Evolutionary conservation across 2,797 vertebrate genomes (phyloP).

Genomic region (Sarcophilus harrisii): DNA sequence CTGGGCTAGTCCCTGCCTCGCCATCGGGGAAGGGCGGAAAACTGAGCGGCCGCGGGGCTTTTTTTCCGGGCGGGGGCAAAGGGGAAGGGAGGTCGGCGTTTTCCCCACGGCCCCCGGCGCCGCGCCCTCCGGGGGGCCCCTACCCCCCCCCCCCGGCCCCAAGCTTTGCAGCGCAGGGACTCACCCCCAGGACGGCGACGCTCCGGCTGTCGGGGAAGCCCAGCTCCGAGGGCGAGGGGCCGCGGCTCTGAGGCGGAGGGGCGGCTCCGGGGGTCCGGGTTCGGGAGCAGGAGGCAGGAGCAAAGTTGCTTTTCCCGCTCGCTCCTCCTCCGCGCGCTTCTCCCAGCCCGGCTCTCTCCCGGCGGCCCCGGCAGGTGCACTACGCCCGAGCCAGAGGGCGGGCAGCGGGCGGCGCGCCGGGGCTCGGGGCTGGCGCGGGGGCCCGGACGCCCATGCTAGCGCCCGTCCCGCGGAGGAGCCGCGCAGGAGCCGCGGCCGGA

Average conservation of each 20-base stretch:
- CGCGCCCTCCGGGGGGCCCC: too few species aligned
- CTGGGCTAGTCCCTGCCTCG: conserved; percentile 77
- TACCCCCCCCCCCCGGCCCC: too few species aligned
- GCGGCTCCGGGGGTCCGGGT: too few species aligned
- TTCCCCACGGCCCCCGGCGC: too few species aligned
- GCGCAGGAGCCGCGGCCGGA: too few species aligned
- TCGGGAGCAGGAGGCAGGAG: too few species aligned
- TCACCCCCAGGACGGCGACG: too few species aligned
- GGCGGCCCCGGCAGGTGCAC: neutral
- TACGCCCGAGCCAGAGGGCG: conserved; percentile 75
- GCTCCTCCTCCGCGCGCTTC: neutral
- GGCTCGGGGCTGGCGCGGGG: conserved; percentile 86
- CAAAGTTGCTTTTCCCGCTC: too few species aligned
- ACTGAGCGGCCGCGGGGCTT: conserved; percentile 52
- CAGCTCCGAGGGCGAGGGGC: too few species aligned
- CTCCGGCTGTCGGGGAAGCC: too few species aligned
- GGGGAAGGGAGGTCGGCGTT: neutral
- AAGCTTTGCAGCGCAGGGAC: too few species aligned
- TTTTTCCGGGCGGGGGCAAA: conserved; percentile 1
- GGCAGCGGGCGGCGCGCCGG: conserved; percentile 88
- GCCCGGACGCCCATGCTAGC: conserved; percentile 88
- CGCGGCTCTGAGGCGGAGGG: too few species aligned
- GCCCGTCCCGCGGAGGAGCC: conserved; percentile 82
- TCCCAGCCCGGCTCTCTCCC: neutral
- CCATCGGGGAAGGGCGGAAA: conserved; percentile 70